Evolutionary conservation across 2,888 invertebrate species (phyloP).

Genomic region (Allolobophora icterica): DNA sequence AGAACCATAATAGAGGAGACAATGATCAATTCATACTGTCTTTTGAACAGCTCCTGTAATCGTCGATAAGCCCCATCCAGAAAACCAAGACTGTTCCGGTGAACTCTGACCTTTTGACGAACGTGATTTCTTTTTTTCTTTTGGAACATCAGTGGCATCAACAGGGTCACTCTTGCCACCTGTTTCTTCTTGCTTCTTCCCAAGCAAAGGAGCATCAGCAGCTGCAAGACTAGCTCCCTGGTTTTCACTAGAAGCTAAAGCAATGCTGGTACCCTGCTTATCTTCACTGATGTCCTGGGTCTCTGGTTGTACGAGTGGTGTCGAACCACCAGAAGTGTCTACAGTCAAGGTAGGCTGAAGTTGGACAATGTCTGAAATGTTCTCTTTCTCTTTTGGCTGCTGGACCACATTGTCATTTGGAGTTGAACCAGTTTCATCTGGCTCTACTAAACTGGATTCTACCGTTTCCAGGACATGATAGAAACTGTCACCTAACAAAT

Average conservation of each 20-base stretch:
- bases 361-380: not conserved
- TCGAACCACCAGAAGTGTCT: not conserved
- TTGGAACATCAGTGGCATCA: not conserved
- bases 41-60: conserved; percentile 31
- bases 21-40: conserved; percentile 12
- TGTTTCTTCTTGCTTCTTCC: not conserved
- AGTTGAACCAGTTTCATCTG: not conserved
- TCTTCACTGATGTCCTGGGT: not conserved
- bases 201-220: not conserved
- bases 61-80: conserved; percentile 1
- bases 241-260: not conserved
- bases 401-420: not conserved
- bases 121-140: not conserved
- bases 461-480: conserved; percentile 33
- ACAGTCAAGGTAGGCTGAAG: not conserved
- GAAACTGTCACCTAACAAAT: conserved; percentile 30
- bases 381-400: not conserved
- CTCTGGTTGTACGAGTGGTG: not conserved
- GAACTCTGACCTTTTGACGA: not conserved
- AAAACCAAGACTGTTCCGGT: conserved; percentile 27
- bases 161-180: not conserved
- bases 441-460: conserved; percentile 36
- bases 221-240: not conserved
- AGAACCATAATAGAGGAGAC: not conserved
- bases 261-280: not conserved